A percentile compares a stretch with the other conserved stretches of the same genome.
Conservation (phyloP, 2,113 vertebrate species). For the Aldabrachelys gigantea region DNA sequence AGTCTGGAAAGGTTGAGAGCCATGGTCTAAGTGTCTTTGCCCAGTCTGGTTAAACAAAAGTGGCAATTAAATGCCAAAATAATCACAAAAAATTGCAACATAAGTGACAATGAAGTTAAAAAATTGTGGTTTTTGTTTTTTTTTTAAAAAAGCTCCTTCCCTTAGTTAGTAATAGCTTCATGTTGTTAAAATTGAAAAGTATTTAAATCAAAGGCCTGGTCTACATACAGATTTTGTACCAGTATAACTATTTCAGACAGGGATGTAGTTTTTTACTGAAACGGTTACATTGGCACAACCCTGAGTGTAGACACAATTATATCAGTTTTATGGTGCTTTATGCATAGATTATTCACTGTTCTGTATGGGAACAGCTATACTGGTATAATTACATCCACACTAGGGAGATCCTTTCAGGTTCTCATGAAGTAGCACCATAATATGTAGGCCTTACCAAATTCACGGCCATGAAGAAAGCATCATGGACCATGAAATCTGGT, state of each 20-base stretch:
- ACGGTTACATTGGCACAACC: neutral
- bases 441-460: neutral
- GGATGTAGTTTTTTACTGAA: neutral
- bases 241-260: neutral
- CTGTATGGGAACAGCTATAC: neutral
- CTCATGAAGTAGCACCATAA: neutral
- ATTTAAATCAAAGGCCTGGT: neutral
- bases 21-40: neutral
- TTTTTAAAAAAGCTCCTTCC: neutral
- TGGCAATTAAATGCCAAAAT: neutral
- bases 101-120: neutral
- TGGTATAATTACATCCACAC: neutral
- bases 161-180: neutral
- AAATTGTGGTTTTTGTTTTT: neutral
- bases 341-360: neutral
- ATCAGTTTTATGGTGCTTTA: neutral
- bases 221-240: neutral
- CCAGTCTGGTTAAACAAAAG: neutral
- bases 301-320: neutral
- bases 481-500: too few relatives aligned
- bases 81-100: neutral
- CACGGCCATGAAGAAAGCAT: too few relatives aligned
- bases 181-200: neutral
- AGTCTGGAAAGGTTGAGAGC: too few relatives aligned
- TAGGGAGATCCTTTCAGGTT: neutral